Percentiles rank a stretch among this genome's conserved stretches.
phyloP scores from a whole-genome alignment of 1,140 invertebrate species.

The Drosophila grimshawi region DNA sequence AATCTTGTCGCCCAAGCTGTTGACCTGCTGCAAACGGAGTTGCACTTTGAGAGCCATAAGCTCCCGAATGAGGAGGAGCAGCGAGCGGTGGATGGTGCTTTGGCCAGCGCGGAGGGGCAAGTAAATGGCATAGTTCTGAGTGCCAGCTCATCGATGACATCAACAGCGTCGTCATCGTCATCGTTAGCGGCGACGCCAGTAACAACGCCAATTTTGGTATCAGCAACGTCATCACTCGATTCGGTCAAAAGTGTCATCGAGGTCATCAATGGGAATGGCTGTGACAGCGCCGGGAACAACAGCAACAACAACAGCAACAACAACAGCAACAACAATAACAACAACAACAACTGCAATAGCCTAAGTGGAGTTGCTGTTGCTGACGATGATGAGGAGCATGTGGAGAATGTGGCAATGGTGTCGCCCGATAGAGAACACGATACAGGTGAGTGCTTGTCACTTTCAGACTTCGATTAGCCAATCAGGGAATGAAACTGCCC shows the following conservation, averaged over 20 bases:
- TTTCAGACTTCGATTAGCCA: not conserved
- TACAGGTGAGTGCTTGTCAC: conserved; percentile 65
- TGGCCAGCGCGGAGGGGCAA: conserved; percentile 1
- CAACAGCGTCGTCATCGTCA: conserved; percentile 57
- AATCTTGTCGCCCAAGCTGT: conserved; percentile 45
- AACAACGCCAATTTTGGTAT: conserved; percentile 76
- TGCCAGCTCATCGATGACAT: conserved; percentile 61
- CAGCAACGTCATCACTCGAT: conserved; percentile 79
- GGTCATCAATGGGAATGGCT: conserved; percentile 61
- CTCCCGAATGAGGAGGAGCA: conserved; percentile 62
- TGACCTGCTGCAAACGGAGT: conserved; percentile 60
- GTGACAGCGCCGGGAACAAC: conserved; percentile 19
- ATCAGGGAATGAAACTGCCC: not conserved
- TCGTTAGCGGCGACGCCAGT: conserved; percentile 51
- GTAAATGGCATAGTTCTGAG: conserved; percentile 46
- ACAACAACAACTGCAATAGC: conserved; percentile 13
- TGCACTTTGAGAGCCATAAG: conserved; percentile 79
- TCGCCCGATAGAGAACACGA: conserved; percentile 66
- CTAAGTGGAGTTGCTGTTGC: conserved; percentile 9
- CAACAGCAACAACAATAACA: conserved; percentile 27
- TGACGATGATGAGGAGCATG: conserved; percentile 20
- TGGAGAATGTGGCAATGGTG: conserved; percentile 65
- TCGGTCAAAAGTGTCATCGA: conserved; percentile 82
- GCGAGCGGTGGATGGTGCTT: conserved; percentile 21
- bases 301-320: conserved; percentile 34